Evolutionary conservation across 2,113 vertebrate genomes (phyloP).

Genomic region (Ptilorrhoa leucosticta): DNA sequence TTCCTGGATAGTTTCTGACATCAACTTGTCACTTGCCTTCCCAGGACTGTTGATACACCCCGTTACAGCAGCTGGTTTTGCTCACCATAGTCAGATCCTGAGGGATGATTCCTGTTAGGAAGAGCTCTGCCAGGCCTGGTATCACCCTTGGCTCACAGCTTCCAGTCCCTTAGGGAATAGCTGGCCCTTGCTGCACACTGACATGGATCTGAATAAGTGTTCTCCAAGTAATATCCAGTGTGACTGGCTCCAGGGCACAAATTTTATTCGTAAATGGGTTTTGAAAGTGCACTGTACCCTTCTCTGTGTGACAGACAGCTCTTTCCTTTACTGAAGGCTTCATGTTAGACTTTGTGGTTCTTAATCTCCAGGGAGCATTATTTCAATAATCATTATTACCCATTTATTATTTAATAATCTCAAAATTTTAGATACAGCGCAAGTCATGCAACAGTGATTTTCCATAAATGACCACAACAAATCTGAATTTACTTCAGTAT

Average conservation of each 20-base stretch:
- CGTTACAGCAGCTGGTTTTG: accelerated
- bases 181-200: background rate
- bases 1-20: background rate
- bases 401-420: background rate
- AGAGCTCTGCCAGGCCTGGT: background rate
- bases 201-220: accelerated
- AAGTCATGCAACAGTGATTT: background rate
- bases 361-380: background rate
- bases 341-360: background rate
- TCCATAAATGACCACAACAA: background rate
- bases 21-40: background rate
- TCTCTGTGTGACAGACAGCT: background rate
- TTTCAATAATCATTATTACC: background rate
- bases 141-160: background rate
- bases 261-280: background rate
- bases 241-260: background rate
- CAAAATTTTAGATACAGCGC: background rate
- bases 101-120: background rate
- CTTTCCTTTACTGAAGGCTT: background rate
- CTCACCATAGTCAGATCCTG: background rate
- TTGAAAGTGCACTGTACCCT: background rate
- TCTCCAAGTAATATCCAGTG: background rate
- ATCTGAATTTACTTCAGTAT: background rate
- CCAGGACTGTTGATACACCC: accelerated
- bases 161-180: background rate